Evolutionary conservation across 1,140 invertebrate species (phyloP).

Genomic region (Antheraea pernyi): DNA sequence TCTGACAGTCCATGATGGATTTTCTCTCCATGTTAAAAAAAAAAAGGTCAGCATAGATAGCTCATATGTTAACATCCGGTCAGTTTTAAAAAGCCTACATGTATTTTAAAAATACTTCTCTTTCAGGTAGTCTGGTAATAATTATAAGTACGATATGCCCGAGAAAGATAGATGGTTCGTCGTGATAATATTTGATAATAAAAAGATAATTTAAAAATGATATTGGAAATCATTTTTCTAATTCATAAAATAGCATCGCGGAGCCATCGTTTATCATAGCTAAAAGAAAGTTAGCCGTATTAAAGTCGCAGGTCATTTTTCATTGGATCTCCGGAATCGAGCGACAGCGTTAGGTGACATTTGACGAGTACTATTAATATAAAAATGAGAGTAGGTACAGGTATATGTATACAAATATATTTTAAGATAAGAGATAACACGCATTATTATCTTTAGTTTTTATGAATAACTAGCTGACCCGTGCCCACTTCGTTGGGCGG

Average conservation of each 20-base stretch:
- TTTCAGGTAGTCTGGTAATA: too few species aligned
- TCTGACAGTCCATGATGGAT: too few species aligned
- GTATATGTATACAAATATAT: too few species aligned
- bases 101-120: too few species aligned
- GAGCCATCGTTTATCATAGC: conserved; percentile 8
- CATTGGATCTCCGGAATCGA: conserved; percentile 4
- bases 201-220: not conserved
- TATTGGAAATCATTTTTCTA: conserved; percentile 4
- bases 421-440: too few species aligned
- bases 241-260: conserved; percentile 10
- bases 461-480: too few species aligned
- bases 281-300: conserved; percentile 13
- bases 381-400: not conserved
- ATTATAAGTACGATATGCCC: not conserved
- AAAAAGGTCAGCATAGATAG: too few species aligned
- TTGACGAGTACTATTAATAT: not conserved
- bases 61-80: too few species aligned
- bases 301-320: conserved; percentile 14
- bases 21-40: too few species aligned
- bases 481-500: too few species aligned
- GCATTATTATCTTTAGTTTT: too few species aligned
- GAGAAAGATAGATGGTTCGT: not conserved
- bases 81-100: too few species aligned
- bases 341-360: conserved; percentile 11
- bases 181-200: not conserved